These are phyloP conservation scores for Penaeus chinensis DNA, from an alignment of 1,140 invertebrate genomes.

Conservation along the genomic window DNA sequence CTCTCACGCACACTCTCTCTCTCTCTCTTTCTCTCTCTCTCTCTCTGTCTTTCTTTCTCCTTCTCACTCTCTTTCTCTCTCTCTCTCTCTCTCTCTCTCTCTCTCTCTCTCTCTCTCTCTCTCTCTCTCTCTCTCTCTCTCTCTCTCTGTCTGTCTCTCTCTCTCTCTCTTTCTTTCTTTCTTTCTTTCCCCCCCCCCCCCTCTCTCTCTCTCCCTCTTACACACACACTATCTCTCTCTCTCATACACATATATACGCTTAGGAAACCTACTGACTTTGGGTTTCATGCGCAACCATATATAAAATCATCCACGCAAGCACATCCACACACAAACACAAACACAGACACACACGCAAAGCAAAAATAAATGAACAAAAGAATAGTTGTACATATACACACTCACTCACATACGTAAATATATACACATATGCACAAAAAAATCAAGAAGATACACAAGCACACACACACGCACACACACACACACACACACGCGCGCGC, in stretches of 20 bases:
- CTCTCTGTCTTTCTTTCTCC: too few species aligned
- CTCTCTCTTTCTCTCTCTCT: too few species aligned
- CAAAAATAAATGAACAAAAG: not conserved
- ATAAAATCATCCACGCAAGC: not conserved
- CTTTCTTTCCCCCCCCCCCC: not conserved
- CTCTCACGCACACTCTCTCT: too few species aligned
- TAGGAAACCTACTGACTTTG: not conserved
- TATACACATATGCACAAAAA: too few species aligned
- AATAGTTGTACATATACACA: not conserved
- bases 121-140: not conserved
- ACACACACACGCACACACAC: too few species aligned
- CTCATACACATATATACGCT: not conserved
- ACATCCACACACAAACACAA: constrained; percentile 14
- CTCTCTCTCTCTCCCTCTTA: not conserved
- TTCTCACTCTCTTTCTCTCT: not conserved
- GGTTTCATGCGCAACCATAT: not conserved
- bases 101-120: not conserved
- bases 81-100: not conserved
- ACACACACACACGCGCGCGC: too few species aligned
- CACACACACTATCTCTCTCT: not conserved
- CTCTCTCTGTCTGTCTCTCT: too few species aligned
- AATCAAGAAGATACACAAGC: too few species aligned
- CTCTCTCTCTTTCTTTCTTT: not conserved
- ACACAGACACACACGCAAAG: not conserved
- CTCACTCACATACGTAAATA: not conserved